phyloP scores from a whole-genome alignment of 1,140 invertebrate species.

The Phenacoccus solenopsis region DNA sequence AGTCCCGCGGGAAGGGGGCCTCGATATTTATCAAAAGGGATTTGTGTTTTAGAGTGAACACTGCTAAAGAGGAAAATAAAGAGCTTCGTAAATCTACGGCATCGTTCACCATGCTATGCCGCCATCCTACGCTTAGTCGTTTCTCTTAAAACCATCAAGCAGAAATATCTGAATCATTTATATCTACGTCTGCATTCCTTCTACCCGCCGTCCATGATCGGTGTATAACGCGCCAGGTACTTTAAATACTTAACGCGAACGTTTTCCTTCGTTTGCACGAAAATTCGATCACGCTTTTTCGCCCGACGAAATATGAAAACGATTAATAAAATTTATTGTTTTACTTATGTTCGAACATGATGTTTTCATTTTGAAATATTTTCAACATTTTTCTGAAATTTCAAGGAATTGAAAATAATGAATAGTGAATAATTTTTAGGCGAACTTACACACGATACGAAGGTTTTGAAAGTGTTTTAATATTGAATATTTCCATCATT shows the following conservation, averaged over 20 bases:
- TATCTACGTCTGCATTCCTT: not conserved
- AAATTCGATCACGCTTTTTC: no score
- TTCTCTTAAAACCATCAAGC: not conserved
- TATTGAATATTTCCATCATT: no score
- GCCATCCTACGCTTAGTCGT: no score
- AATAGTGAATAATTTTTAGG: no score
- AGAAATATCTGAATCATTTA: slow-evolving; percentile 3
- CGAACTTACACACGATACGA: no score
- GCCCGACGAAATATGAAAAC: no score
- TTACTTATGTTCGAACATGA: no score
- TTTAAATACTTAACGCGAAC: not conserved
- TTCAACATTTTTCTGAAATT: no score
- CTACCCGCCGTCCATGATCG: not conserved
- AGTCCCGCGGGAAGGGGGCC: not conserved
- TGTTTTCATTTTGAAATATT: no score
- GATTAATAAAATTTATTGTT: not conserved
- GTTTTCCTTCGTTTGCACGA: not conserved
- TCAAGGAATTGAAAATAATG: no score
- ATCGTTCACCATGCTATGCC: no score
- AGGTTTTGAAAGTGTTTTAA: no score
- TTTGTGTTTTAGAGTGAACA: not conserved
- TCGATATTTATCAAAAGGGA: not conserved
- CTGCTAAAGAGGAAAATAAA: not conserved
- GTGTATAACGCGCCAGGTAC: not conserved
- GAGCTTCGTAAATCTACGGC: not conserved